Base-by-base conservation (phyloP, 1,140 invertebrate genomes). In the Diprion similis region DNA sequence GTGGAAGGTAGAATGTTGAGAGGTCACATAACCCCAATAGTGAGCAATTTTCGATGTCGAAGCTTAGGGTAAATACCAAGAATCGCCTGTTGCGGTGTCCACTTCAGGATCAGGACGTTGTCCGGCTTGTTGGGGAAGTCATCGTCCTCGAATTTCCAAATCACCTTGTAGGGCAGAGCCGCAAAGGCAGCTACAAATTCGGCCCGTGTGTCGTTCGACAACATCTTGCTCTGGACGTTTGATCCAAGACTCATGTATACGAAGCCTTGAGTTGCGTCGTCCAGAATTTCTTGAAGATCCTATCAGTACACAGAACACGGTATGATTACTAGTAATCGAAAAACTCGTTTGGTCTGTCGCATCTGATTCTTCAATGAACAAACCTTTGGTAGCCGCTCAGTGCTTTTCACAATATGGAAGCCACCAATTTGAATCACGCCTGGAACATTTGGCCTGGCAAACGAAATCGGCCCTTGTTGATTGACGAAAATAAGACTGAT, bases 171-270 rank as follows among this genome's bases (percentile, higher is more conserved):
- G 0, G 81, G 77, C 6, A 86, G 70, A 51, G 77, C 77, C 1
- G 77, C 24, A 74, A 92, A 91, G 45, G 90, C 89, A 69, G 87
- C 81, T 68, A 90, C 76, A 76, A 92, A 88, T 17, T 71, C 24
- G 10, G 78, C 37, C 48, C 59, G 64, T 8, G 69, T 75, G 10
- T 80, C 15, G 8, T 68, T 15, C 0, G 85, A 78, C 0, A 91
- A 75, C 1, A 72, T 18, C 1, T 79, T 68, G 0, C 84, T 83
- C 51, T 81, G 81, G 0, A 88, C 70, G 46, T 89, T 86, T 0
- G 86, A 88, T 0, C 91, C 90, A 75, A 91, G 81, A 76, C 89
- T 91, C 64, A 92, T 90, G 76, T 88, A 91, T 15, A 92, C 88
- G 46, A 89, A 90, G 1, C 91, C 91, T 73, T 90, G 75, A 0